phyloP scores from a whole-genome alignment of 2,888 invertebrate genomes.

The Synanthedon myopaeformis region DNA sequence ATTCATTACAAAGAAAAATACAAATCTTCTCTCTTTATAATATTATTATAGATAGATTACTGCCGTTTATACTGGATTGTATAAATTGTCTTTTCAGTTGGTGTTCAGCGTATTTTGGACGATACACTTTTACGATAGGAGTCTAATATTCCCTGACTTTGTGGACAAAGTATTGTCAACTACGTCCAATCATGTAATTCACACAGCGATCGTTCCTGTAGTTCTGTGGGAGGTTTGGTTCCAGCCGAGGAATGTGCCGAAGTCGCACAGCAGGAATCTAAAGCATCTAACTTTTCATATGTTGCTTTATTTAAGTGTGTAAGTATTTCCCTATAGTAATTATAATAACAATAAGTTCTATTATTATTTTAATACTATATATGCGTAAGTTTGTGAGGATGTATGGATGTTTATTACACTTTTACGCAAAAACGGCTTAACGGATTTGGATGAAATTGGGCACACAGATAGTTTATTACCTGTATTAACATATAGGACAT shows the following conservation, averaged over 20 bases:
- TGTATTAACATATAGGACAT: no score
- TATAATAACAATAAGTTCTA: no score
- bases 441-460: no score
- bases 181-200: slow-evolving; percentile 43
- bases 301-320: slow-evolving; percentile 34
- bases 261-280: slow-evolving; percentile 29
- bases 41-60: no score
- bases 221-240: slow-evolving; percentile 36
- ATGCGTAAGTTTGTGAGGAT: no score
- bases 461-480: no score
- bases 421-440: no score
- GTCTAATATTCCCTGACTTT: slow-evolving; percentile 34
- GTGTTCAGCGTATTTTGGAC: slow-evolving; percentile 45
- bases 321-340: slow-evolving; percentile 21
- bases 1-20: no score
- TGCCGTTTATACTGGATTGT: neutral
- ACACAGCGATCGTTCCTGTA: slow-evolving; percentile 39
- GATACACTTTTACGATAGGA: slow-evolving; percentile 32
- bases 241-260: slow-evolving; percentile 28
- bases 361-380: no score
- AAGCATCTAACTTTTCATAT: slow-evolving; percentile 25
- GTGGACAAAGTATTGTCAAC: slow-evolving; percentile 29
- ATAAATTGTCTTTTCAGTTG: slow-evolving; percentile 32
- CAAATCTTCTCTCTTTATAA: no score
- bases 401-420: no score